Evolutionary conservation across 2,888 invertebrate genomes (phyloP), one percentile per base, ranked within the genome.

Genomic region (Himalopsyche anomala): DNA sequence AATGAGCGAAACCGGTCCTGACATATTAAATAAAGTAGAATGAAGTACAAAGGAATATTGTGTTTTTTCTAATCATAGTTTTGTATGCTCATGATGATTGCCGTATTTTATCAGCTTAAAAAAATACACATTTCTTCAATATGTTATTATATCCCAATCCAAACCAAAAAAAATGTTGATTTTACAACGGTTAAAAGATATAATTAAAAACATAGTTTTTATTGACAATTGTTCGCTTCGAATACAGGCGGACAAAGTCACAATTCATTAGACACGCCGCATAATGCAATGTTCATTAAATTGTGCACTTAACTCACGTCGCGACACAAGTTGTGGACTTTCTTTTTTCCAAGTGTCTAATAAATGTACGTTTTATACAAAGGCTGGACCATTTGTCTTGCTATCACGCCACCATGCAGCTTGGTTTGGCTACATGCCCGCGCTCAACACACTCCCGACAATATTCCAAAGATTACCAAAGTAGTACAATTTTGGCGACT

Each of bases 371-470:
- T 87, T 87, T 87, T 85, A 85, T 87, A 85, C 87, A 56, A 79
- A 79, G 87, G 28, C 80, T 42, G 62, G 45, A 54, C 85, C 88
- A 86, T 88, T 88, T 88, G 87, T 88, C 88, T 87, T 87, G 82
- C 74, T 86, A 84, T 86, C 88, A 80, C 85, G 82, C 69, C 69
- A 40, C 40, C 62, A n/a, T 79, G 83, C 84, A 86, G 82, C 42
- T 87, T 87, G 87, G 87, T 86, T 81, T 87, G 87, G 87, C 87
- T 79, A 42, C 85, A 79, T 87, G 87, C 87, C 87, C 85, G 80
- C 74, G 28, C 38, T 40, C 74, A 42, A 69, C 82, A 74, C 69
- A 12, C 51, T 85, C n/a, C 28, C 82, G 51, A 74, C 81, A 54
- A 82, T 83, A 62, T 40, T 82, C n/a, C 69, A 82, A 62, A 62